A percentile compares a stretch with the other conserved stretches of the same genome.
phyloP scores from a whole-genome alignment of 2,888 invertebrate genomes.

The Carabus problematicus region DNA sequence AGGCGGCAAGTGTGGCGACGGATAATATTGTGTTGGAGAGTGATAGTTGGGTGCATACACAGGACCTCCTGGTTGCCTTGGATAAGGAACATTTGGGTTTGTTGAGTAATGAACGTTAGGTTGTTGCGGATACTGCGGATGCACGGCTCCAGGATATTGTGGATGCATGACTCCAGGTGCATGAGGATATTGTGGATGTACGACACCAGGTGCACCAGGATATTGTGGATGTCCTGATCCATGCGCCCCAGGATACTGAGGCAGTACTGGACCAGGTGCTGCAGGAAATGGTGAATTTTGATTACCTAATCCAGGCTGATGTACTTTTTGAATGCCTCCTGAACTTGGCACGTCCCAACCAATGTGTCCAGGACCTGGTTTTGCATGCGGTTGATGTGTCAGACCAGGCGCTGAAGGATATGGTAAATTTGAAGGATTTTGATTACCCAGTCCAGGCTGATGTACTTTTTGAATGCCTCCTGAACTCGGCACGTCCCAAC shows the following conservation, averaged over 20 bases:
- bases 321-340: conserved; percentile 8
- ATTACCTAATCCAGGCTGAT: background rate
- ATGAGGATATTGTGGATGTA: background rate
- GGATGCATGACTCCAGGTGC: background rate
- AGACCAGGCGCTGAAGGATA: no score
- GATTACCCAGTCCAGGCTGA: background rate
- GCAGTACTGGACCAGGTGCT: conserved; percentile 1
- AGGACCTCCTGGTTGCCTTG: background rate
- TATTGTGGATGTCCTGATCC: conserved; percentile 5
- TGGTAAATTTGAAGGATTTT: no score
- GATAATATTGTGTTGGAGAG: conserved; percentile 16
- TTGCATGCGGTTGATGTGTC: background rate
- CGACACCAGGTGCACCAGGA: conserved; percentile 2
- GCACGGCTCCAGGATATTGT: background rate
- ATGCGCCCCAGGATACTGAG: conserved; percentile 2
- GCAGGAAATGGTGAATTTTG: no score
- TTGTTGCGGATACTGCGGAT: background rate
- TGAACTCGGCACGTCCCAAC: background rate
- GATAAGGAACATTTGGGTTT: conserved; percentile 6
- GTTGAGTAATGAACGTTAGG: background rate
- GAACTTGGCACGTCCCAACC: background rate
- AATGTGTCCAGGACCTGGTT: background rate
- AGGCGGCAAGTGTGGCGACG: conserved; percentile 16
- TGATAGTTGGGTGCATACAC: background rate
- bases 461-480: conserved; percentile 12